These are phyloP conservation scores for Poecile montanus DNA, from an alignment of 2,797 vertebrate genomes.

Conservation along the genomic window DNA sequence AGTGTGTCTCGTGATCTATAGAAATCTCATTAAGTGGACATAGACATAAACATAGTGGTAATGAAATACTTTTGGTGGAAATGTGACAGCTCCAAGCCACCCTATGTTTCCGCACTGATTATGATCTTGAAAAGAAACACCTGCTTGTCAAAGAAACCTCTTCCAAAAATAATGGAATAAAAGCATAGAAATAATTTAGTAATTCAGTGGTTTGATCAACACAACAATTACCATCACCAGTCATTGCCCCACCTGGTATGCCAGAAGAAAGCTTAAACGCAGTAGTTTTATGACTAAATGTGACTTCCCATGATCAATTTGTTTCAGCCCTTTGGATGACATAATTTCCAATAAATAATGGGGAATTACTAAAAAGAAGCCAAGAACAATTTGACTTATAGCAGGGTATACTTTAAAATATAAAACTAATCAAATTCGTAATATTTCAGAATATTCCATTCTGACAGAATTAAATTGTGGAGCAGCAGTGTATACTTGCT, in stretches of 20 bases:
- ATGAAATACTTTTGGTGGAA: constrained; percentile 48
- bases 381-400: neutral
- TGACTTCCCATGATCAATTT: neutral
- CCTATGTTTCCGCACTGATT: neutral
- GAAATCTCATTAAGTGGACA: constrained; percentile 44
- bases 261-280: neutral
- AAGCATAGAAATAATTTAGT: neutral
- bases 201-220: constrained; percentile 12
- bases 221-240: neutral
- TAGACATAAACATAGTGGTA: constrained; percentile 32
- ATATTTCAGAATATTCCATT: neutral
- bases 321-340: neutral
- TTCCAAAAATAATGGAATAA: constrained; percentile 16
- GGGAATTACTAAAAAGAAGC: constrained; percentile 4
- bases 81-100: constrained; percentile 25
- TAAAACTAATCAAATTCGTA: neutral
- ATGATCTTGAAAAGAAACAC: constrained; percentile 52
- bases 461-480: neutral
- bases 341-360: neutral
- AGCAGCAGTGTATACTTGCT: neutral
- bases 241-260: neutral
- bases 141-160: constrained; percentile 28
- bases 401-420: neutral
- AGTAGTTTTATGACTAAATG: neutral
- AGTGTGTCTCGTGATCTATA: constrained; percentile 50